These are phyloP conservation scores for Pterostichus madidus DNA, from an alignment of 2,888 invertebrate species.

Conservation along the genomic window DNA sequence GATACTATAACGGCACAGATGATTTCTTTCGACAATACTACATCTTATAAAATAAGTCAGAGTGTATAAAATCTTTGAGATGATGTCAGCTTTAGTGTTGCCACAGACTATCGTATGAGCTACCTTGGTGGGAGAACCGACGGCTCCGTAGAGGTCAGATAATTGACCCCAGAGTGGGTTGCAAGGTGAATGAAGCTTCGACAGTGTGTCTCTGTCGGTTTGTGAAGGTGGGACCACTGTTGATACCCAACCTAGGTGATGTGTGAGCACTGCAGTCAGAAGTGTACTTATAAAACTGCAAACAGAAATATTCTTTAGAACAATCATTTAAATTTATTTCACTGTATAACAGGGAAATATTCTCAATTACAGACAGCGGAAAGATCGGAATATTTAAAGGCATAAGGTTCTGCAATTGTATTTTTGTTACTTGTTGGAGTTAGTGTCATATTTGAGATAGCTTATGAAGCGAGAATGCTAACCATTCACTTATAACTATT, in stretches of 20 bases:
- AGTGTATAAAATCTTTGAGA: slow-evolving; percentile 87
- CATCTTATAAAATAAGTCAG: slow-evolving; percentile 93
- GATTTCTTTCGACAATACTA: slow-evolving; percentile 83
- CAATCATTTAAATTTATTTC: too few species aligned
- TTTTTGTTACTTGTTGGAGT: too few species aligned
- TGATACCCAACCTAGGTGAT: slow-evolving; percentile 95
- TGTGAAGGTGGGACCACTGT: slow-evolving; percentile 80
- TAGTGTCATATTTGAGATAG: too few species aligned
- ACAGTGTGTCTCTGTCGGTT: slow-evolving; percentile 78
- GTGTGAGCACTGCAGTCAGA: slow-evolving; percentile 91
- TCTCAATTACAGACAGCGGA: too few species aligned
- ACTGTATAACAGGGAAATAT: too few species aligned
- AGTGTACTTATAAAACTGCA: slow-evolving; percentile 94
- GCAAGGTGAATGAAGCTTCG: slow-evolving; percentile 84
- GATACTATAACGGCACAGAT: slow-evolving; percentile 68
- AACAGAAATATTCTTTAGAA: too few species aligned
- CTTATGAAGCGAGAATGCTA: too few species aligned
- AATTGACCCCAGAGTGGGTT: slow-evolving; percentile 95
- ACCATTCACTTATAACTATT: too few species aligned
- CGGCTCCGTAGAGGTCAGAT: slow-evolving; percentile 91
- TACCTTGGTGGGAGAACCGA: slow-evolving; percentile 87
- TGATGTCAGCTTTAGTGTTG: slow-evolving; percentile 81
- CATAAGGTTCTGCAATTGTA: too few species aligned
- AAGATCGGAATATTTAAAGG: too few species aligned
- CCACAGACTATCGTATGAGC: slow-evolving; percentile 90